These are phyloP conservation scores for Lepeophtheirus nordmannii DNA, from an alignment of 2,888 invertebrate genomes.

Conservation along the genomic window DNA sequence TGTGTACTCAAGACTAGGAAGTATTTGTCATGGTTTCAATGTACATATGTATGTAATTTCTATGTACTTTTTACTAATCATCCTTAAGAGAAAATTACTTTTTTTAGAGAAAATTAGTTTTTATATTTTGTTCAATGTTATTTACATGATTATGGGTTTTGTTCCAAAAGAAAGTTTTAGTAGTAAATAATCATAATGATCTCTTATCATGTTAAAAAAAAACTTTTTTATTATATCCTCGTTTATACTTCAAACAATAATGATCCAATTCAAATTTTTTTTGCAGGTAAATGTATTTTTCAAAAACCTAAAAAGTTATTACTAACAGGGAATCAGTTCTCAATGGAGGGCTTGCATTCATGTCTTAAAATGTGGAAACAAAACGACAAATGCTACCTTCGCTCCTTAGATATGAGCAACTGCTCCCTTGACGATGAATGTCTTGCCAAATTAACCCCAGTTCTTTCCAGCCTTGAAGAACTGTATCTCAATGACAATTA, in stretches of 20 bases:
- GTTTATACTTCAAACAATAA: neutral
- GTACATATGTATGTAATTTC: too few relatives aligned
- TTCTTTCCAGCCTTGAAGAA: conserved; percentile 8
- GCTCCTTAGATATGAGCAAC: conserved; percentile 1
- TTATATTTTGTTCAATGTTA: too few relatives aligned
- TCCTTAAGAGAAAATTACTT: too few relatives aligned
- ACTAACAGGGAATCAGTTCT: conserved; percentile 9
- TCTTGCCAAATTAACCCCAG: neutral
- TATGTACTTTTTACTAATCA: too few relatives aligned
- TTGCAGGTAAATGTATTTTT: neutral
- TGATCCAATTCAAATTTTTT: neutral
- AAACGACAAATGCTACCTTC: neutral
- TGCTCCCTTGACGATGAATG: conserved; percentile 14
- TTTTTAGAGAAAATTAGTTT: too few relatives aligned
- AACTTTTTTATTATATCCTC: neutral
- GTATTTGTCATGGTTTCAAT: too few relatives aligned
- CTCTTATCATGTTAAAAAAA: neutral
- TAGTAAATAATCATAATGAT: neutral
- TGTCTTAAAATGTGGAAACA: neutral
- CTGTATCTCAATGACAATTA: conserved; percentile 3
- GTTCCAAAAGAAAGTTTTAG: too few relatives aligned
- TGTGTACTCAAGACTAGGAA: too few relatives aligned
- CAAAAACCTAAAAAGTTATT: neutral
- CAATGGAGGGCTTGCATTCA: conserved; percentile 7
- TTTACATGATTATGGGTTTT: too few relatives aligned